Evolutionary conservation across 2,113 vertebrate species (phyloP), one percentile per base, ranked within the genome.

Genomic region (Cryptotis parvus): DNA sequence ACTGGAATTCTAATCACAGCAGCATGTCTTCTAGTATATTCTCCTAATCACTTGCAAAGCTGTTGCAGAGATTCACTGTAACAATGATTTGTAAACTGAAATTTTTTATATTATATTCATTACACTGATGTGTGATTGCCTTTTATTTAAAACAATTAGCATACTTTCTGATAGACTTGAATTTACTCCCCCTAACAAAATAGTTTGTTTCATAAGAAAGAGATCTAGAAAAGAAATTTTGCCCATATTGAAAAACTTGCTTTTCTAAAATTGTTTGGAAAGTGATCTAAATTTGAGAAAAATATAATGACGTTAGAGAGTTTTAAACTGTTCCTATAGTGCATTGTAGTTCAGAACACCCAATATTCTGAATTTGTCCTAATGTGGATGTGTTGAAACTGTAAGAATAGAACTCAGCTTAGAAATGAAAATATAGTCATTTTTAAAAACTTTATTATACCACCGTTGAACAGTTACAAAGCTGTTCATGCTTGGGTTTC

Each of bases 341-440:
- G 24, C 16, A 12, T 55, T 85, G 39, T 24, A 91, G 10, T 81
- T 73, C 27, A 90, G 45, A 85, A 77, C 3, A 93, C 6, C 16
- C 12, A 65, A 45, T 31, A 35, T 12, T 83, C 52, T 41, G 58
- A 84, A 37, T n/a, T 63, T 76, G 14, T 14, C 14, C 24, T 82
- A 49, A 81, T 9, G 72, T 73, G 76, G 18, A 18, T 15, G 16
- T n/a, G 24, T 29, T 85, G 16, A 14, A 77, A 43, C 63, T 49
- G 61, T 20, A 82, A 92, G 77, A 43, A 8, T 68, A 3, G 81
- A 78, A n/a, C n/a, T 87, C 49, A 91, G 22, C 27, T 78, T 63
- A 41, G 9, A 87, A 63, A 85, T 89, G 55, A 79, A 92, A 76
- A 31, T 58, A 74, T 11, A 2, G 49, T 89, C 37, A 79, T 91